Conservation (phyloP, 2,113 vertebrate species). For the Ciconia maguari region DNA sequence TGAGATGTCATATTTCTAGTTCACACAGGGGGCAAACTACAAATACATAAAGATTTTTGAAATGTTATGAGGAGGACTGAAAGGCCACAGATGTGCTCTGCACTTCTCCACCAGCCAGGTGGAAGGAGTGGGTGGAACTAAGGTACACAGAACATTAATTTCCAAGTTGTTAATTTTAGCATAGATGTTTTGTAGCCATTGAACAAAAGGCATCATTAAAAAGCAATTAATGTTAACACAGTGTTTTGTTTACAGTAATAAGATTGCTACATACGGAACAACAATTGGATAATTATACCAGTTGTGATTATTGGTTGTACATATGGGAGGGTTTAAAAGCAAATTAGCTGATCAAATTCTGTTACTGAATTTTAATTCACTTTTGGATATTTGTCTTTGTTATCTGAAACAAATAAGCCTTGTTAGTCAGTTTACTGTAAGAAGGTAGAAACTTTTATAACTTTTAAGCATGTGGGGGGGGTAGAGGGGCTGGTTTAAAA, state of each 20-base stretch:
- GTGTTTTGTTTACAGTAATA: slow-evolving; percentile 57
- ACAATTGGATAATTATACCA: slow-evolving; percentile 30
- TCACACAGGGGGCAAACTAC: not conserved
- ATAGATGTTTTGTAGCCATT: not conserved
- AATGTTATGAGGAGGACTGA: not conserved
- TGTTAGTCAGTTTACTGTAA: not conserved
- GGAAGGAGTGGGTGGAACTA: not conserved
- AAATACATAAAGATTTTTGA: not conserved
- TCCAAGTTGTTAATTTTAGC: slow-evolving; percentile 21
- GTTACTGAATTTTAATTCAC: slow-evolving; percentile 14
- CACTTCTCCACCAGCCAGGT: not conserved
- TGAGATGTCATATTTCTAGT: not conserved
- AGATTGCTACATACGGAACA: slow-evolving; percentile 12
- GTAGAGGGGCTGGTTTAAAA: not conserved
- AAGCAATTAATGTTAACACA: slow-evolving; percentile 20
- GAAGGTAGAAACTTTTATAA: not conserved
- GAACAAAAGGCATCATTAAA: slow-evolving; percentile 2
- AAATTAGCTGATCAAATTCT: slow-evolving; percentile 17
- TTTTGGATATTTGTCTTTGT: not conserved
- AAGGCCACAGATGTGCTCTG: not conserved
- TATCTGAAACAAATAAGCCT: not conserved
- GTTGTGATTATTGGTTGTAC: slow-evolving; percentile 26
- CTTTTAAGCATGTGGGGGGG: rapidly evolving
- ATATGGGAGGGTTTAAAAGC: slow-evolving; percentile 38
- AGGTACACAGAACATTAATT: not conserved